Evolutionary conservation across 2,888 invertebrate species (phyloP).

Genomic region (Phengaris alcon): DNA sequence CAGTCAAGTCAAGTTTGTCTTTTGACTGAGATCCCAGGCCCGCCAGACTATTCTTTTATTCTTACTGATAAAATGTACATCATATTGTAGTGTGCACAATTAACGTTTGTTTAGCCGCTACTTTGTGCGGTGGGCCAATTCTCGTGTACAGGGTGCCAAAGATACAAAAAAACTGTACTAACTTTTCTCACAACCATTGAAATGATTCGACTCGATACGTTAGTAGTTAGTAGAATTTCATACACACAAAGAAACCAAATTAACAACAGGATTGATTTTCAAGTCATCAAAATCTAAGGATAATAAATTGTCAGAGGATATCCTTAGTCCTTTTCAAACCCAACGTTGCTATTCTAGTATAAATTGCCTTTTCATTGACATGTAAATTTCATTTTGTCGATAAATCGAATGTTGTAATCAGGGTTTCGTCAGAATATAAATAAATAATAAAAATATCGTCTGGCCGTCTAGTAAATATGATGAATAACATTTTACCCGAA

Average conservation of each 20-base stretch:
- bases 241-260: background rate
- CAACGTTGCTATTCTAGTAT: slow-evolving; percentile 19
- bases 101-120: no score
- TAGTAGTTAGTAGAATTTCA: no score
- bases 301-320: slow-evolving; percentile 15
- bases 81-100: no score
- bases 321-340: slow-evolving; percentile 21
- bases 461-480: background rate
- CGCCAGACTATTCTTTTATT: background rate
- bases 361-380: slow-evolving; percentile 19
- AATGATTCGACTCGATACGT: no score
- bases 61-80: background rate
- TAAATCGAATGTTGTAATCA: slow-evolving; percentile 20
- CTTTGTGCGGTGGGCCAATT: no score
- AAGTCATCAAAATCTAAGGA: background rate
- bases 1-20: background rate
- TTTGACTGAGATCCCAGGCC: no score
- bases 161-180: no score
- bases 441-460: background rate
- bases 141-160: no score
- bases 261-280: background rate
- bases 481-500: background rate
- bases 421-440: slow-evolving; percentile 3
- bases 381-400: slow-evolving; percentile 20
- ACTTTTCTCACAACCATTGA: no score